Conservation (phyloP, 2,797 vertebrate species). For the Pangasius djambal region DNA sequence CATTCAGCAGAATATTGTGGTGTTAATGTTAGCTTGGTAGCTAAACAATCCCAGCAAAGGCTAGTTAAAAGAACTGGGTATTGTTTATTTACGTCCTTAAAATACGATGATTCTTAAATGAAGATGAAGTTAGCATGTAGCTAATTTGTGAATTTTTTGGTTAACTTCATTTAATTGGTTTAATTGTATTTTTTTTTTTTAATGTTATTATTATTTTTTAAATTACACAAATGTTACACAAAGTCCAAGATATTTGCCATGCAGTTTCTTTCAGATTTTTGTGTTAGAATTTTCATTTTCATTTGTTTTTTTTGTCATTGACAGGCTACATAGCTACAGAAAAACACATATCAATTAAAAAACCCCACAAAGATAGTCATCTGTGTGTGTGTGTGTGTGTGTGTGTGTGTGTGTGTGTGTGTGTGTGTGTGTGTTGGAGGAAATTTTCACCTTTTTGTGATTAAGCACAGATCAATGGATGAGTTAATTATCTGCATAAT, state of each 20-base stretch:
- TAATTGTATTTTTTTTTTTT: neutral
- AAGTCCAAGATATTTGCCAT: neutral
- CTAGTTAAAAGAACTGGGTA: neutral
- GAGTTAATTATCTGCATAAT: conserved; percentile 21
- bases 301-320: neutral
- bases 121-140: neutral
- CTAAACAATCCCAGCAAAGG: neutral
- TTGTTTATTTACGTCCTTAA: neutral
- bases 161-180: neutral
- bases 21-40: neutral
- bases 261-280: neutral
- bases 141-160: neutral
- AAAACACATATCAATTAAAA: neutral
- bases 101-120: neutral
- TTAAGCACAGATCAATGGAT: conserved; percentile 26
- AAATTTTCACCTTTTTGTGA: neutral
- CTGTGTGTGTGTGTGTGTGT: neutral
- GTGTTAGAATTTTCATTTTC: neutral
- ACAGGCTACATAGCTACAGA: neutral
- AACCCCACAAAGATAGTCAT: neutral
- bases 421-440: no score
- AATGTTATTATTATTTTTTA: neutral
- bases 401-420: neutral
- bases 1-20: neutral
- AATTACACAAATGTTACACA: neutral